These are phyloP conservation scores for Trissolcus basalis DNA, from an alignment of 1,140 invertebrate genomes.

Conservation along the genomic window DNA sequence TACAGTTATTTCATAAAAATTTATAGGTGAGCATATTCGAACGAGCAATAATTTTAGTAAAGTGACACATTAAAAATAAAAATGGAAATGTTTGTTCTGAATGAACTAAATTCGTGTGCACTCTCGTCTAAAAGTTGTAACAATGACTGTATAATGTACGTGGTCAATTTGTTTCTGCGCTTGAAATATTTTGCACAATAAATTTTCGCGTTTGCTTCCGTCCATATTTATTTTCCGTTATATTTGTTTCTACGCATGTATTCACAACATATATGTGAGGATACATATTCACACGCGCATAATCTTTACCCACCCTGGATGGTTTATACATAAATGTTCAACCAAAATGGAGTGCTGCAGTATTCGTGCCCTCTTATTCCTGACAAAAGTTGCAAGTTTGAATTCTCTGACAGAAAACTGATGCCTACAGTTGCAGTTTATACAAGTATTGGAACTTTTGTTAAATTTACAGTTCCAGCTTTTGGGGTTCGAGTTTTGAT, in stretches of 20 bases:
- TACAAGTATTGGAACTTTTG: constrained; percentile 66
- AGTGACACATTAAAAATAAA: constrained; percentile 20
- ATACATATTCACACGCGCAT: constrained; percentile 32
- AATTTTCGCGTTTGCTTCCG: constrained; percentile 45
- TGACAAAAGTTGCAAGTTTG: constrained; percentile 55
- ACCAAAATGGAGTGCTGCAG: constrained; percentile 32
- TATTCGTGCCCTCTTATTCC: constrained; percentile 44
- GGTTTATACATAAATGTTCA: constrained; percentile 33
- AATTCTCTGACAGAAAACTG: constrained; percentile 50
- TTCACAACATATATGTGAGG: background rate
- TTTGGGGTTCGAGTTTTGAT: too few species aligned
- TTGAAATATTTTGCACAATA: constrained; percentile 46
- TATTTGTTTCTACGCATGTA: constrained; percentile 24
- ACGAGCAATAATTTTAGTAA: constrained; percentile 11
- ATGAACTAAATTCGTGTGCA: constrained; percentile 17
- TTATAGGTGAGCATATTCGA: constrained; percentile 2
- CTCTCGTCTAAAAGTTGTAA: constrained; percentile 48
- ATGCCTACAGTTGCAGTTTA: constrained; percentile 64
- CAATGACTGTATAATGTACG: constrained; percentile 44
- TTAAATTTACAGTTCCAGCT: constrained; percentile 16
- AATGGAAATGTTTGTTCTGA: constrained; percentile 30
- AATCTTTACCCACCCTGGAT: constrained; percentile 20
- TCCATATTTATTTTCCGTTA: constrained; percentile 52
- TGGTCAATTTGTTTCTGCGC: constrained; percentile 53
- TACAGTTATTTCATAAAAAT: constrained; percentile 8